Evolutionary conservation across 2,888 invertebrate species (phyloP), one percentile per base, ranked within the genome.

Genomic region (Spicauda simplicius): DNA sequence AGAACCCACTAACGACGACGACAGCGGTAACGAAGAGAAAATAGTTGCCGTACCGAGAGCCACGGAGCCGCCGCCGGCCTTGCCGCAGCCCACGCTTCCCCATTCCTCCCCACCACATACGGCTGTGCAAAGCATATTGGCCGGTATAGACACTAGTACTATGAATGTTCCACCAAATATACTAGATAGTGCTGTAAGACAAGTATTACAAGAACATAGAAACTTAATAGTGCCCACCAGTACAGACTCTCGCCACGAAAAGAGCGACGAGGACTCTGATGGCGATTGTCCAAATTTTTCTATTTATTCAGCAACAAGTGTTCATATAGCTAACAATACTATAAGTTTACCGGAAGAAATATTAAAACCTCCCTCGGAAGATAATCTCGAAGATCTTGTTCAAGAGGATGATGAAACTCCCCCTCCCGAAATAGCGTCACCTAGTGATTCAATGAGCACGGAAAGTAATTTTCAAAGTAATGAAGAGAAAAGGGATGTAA

Each of bases 271-370:
- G 14, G 90, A 88, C 60, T 94, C 94, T 18, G 95, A 95, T 64
- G 96, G 96, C 0, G 96, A 96, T 76, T 97, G 97, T 84, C 97
- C 97, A 5, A 97, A 97, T 85, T 97, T 97, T 84, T 96, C 96
- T 12, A 96, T 97, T 73, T 97, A 97, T 86, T 97, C 97, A 0
- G 96, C 96, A 10, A 95, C 96, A 76, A 97, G 97, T 70, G 96
- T 97, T 80, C 96, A 96, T 74, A 94, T 96, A 61, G 96, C 96
- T 0, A 94, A 95, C 74, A 94, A 91, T 70, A 73, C 80, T 25
- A 74, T 72, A 63, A 73, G 69, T 18, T 64, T 74, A n/a, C 69
- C 70, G 14, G 76, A 74, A 33, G 76, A 77, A 18, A 60, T 70
- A 14, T 50, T 16, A 16, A 52, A 69, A 56, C 69, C 68, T 57